Evolutionary conservation across 2,888 invertebrate species (phyloP).

Genomic region (Hypena proboscidalis): DNA sequence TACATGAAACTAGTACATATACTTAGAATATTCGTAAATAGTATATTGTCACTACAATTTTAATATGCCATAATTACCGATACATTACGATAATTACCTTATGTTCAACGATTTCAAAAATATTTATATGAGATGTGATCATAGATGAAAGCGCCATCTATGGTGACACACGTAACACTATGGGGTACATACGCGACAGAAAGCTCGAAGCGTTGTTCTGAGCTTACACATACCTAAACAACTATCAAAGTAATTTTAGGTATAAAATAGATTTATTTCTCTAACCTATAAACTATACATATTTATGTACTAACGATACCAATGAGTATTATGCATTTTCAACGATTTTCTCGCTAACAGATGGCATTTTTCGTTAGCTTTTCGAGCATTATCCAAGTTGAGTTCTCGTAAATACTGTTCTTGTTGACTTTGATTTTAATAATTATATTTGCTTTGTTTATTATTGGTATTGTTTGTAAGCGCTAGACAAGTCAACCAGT

Average conservation of each 20-base stretch:
- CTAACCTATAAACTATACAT: constrained; percentile 73
- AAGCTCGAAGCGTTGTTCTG: constrained; percentile 63
- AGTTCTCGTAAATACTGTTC: no score
- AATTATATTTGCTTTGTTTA: neutral
- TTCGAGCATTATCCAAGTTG: no score
- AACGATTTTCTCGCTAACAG: constrained; percentile 20
- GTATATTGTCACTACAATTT: constrained; percentile 40
- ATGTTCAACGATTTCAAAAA: constrained; percentile 35
- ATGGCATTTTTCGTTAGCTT: neutral
- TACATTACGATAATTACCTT: constrained; percentile 21
- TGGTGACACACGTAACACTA: constrained; percentile 54
- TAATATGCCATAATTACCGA: constrained; percentile 16
- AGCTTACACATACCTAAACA: constrained; percentile 55
- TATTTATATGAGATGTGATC: constrained; percentile 41
- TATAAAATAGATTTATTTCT: constrained; percentile 82
- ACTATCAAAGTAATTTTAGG: constrained; percentile 50
- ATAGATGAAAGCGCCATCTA: constrained; percentile 57
- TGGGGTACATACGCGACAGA: constrained; percentile 42
- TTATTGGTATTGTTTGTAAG: no score
- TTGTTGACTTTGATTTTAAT: no score
- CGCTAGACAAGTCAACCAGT: no score
- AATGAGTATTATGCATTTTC: constrained; percentile 62
- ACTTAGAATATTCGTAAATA: constrained; percentile 34
- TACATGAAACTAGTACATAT: constrained; percentile 19
- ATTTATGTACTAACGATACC: constrained; percentile 44